phyloP scores from a whole-genome alignment of 2,113 vertebrate species.

The Siphamia tubifer region DNA sequence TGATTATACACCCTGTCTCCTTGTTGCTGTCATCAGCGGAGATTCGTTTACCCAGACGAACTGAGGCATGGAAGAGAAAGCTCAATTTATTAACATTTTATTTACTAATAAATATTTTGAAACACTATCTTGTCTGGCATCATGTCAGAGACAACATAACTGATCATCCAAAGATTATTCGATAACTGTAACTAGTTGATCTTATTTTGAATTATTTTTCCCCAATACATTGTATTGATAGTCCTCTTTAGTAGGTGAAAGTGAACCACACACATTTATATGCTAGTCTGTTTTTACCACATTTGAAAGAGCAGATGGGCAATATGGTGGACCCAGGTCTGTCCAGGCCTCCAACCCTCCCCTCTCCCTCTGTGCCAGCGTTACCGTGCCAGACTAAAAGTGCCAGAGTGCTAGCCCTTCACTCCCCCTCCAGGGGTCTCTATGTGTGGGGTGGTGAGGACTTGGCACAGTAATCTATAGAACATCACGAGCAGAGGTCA shows the following conservation, averaged over 20 bases:
- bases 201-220: too few species aligned
- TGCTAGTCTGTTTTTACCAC: slow-evolving; percentile 31
- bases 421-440: not conserved
- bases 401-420: slow-evolving; percentile 38
- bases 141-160: too few species aligned
- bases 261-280: slow-evolving; percentile 37
- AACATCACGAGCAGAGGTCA: slow-evolving; percentile 38
- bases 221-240: too few species aligned
- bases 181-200: too few species aligned
- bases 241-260: slow-evolving; percentile 26
- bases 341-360: slow-evolving; percentile 23
- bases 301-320: slow-evolving; percentile 66
- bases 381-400: slow-evolving; percentile 26
- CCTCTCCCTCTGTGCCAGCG: slow-evolving; percentile 30
- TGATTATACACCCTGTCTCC: too few species aligned
- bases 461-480: slow-evolving; percentile 34
- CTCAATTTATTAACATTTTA: too few species aligned
- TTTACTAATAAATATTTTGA: too few species aligned
- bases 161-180: too few species aligned
- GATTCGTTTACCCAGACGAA: too few species aligned
- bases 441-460: slow-evolving; percentile 20
- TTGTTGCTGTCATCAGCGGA: too few species aligned
- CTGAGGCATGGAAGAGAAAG: too few species aligned
- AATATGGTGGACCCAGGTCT: slow-evolving; percentile 43
- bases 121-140: too few species aligned